Evolutionary conservation across 2,888 invertebrate species (phyloP), one percentile per base, ranked within the genome.

Genomic region (Keiferia lycopersicella): DNA sequence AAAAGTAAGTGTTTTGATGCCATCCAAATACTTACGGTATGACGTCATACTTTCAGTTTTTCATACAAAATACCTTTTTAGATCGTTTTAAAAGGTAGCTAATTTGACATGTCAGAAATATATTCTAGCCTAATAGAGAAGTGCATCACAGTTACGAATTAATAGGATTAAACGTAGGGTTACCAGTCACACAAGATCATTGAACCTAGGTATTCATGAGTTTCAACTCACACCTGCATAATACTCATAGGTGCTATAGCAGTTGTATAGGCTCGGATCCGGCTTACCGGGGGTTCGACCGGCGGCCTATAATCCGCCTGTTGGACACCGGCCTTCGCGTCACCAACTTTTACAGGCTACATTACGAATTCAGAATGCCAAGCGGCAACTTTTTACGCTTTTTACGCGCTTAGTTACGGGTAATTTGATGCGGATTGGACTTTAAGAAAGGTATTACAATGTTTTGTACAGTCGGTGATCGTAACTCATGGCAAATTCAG

Each of bases 281-380:
- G 63, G 63, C 57, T 63, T 63, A 58, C 18, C 41, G 39, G 38
- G 59, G 59, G 59, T 18, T 59, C 41, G 62, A 10, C 18, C 53
- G 30, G 16, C 56, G 56, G 30, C 56, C 56, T 80, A 83, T 88
- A 88, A 89, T 87, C 87, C 83, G 41, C 64, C 64, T 88, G 87
- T 88, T 83, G 78, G 83, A 87, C 88, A 78, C 82, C 70, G 80
- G 83, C 79, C 78, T 83, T 79, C 82, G 73, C 77, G 77, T 73
- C 76, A 72, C 72, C 70, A 76, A 75, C 72, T 81, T 81, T 77
- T 50, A 51, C 34, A 22, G 22, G 22, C n/a, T n/a, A 6, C 6
- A 56, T 34, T 26, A 16, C 11, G 53, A 16, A 34, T 56, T 16
- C 56, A 34, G 34, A 56, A 34, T 26, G 16, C 6, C 51, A 51